A percentile compares a stretch with the other conserved stretches of the same genome.
phyloP scores from a whole-genome alignment of 2,888 invertebrate genomes.

The Drosophila percnosoma region DNA sequence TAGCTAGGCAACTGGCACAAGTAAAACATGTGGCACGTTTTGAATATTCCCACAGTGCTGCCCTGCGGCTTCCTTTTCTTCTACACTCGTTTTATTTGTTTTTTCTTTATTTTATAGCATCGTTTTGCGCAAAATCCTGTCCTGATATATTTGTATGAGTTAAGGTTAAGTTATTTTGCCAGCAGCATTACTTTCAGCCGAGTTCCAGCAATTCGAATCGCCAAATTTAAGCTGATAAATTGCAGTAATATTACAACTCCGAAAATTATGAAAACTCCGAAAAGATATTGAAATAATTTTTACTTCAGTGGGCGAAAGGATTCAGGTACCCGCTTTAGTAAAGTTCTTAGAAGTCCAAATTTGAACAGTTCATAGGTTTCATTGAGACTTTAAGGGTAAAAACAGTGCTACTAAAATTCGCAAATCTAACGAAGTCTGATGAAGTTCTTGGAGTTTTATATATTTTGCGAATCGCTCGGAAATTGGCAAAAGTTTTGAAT shows the following conservation, averaged over 20 bases:
- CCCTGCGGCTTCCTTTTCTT: slow-evolving; percentile 1
- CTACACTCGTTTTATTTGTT: slow-evolving; percentile 14
- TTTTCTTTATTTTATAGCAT: slow-evolving; percentile 56
- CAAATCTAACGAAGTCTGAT: not conserved
- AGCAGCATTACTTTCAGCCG: slow-evolving; percentile 37
- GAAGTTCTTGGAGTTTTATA: too few species aligned
- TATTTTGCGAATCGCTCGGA: not conserved
- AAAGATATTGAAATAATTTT: not conserved
- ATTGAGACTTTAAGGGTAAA: not conserved
- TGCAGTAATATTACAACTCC: not conserved
- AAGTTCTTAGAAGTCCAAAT: not conserved
- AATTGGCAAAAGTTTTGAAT: not conserved
- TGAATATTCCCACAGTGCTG: slow-evolving; percentile 66
- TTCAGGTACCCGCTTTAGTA: not conserved
- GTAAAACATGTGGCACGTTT: slow-evolving; percentile 55
- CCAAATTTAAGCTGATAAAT: not conserved
- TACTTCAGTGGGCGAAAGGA: not conserved
- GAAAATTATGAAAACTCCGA: not conserved
- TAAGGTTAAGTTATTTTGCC: slow-evolving; percentile 60
- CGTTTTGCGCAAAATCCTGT: slow-evolving; percentile 61
- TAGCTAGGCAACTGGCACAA: slow-evolving; percentile 13
- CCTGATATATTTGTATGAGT: slow-evolving; percentile 71
- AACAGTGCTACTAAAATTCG: slow-evolving; percentile 1
- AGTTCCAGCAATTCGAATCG: slow-evolving; percentile 24
- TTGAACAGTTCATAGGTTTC: not conserved